These are phyloP conservation scores for Marronus borbonicus DNA, from an alignment of 2,888 invertebrate genomes.

Conservation along the genomic window DNA sequence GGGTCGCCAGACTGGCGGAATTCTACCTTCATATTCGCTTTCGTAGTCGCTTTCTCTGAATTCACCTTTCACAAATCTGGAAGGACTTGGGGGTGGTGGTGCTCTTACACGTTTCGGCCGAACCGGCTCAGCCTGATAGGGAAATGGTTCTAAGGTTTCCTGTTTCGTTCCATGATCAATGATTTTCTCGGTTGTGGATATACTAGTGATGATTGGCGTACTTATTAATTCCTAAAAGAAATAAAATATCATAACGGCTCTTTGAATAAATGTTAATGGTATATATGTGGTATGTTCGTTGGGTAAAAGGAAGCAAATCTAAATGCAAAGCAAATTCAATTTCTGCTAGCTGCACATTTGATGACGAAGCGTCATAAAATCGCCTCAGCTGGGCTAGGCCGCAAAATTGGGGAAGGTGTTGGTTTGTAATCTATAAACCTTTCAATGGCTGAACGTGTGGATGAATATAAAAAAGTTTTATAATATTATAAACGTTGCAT, in stretches of 20 bases:
- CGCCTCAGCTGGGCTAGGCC: too few species aligned
- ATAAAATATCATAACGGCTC: not conserved
- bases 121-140: constrained; percentile 69
- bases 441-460: too few species aligned
- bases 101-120: constrained; percentile 67
- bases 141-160: constrained; percentile 69
- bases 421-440: too few species aligned
- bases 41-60: constrained; percentile 81
- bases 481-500: too few species aligned
- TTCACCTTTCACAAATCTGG: constrained; percentile 78
- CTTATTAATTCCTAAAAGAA: constrained; percentile 73
- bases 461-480: too few species aligned
- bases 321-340: too few species aligned
- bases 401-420: too few species aligned
- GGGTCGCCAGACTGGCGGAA: constrained; percentile 76
- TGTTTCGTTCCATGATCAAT: constrained; percentile 66
- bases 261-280: not conserved
- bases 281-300: constrained; percentile 5
- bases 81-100: constrained; percentile 76
- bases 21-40: constrained; percentile 79
- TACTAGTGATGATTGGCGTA: constrained; percentile 72
- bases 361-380: too few species aligned
- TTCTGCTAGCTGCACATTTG: too few species aligned
- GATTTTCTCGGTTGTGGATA: constrained; percentile 67
- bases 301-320: too few species aligned